phyloP scores from a whole-genome alignment of 2,888 invertebrate genomes.

The Diarsia rubi region DNA sequence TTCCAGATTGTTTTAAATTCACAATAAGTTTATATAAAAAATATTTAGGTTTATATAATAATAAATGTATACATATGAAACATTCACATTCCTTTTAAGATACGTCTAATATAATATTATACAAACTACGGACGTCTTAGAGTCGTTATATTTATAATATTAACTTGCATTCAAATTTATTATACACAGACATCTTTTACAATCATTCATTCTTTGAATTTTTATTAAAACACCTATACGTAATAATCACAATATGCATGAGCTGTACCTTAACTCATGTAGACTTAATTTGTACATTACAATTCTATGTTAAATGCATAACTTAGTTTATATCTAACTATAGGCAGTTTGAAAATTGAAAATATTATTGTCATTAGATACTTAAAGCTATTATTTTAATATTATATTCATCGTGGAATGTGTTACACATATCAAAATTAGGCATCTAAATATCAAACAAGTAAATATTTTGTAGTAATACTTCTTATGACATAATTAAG shows the following conservation, averaged over 20 bases:
- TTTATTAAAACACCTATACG: constrained; percentile 68
- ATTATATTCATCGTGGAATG: constrained; percentile 70
- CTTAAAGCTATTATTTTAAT: constrained; percentile 71
- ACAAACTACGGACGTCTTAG: constrained; percentile 78
- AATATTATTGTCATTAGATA: constrained; percentile 77
- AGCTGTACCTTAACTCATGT: constrained; percentile 80
- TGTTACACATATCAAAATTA: constrained; percentile 64
- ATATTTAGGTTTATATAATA: constrained; percentile 74
- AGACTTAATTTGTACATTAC: constrained; percentile 88
- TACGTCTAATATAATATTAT: constrained; percentile 67
- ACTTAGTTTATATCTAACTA: constrained; percentile 73
- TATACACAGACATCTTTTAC: constrained; percentile 69
- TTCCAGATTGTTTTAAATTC: constrained; percentile 66
- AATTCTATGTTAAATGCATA: constrained; percentile 87
- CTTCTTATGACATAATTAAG: constrained; percentile 57
- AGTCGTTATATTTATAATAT: constrained; percentile 68
- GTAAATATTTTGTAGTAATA: constrained; percentile 59
- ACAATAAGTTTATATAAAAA: constrained; percentile 71
- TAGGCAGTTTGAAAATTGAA: constrained; percentile 72
- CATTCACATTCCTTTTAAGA: constrained; percentile 65
- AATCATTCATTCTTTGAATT: constrained; percentile 65
- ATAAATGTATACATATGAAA: constrained; percentile 74
- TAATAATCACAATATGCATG: constrained; percentile 85
- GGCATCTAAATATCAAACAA: constrained; percentile 56
- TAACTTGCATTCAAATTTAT: constrained; percentile 69